Base-by-base conservation (phyloP, 2,113 vertebrate species). In the Phrynocephalus versicolor region DNA sequence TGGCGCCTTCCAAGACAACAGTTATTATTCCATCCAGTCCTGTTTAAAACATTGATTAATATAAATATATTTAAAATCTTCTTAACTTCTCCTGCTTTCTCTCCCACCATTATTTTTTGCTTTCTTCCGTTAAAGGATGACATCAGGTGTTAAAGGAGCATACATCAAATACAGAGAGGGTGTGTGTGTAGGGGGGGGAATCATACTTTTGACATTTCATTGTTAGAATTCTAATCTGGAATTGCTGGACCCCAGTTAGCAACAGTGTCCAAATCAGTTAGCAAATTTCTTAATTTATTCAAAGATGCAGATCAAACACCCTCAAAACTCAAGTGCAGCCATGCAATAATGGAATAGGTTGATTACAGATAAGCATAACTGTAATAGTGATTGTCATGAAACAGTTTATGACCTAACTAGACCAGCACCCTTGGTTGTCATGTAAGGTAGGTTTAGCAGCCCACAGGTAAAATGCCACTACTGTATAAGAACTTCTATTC, bases 21-120 rank as follows among this genome's bases (percentile, higher is more conserved):
- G 94, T 95, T 15, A 96, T 76, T 39, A 96, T 89, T 19, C 94
- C 94, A 60, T 93, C 94, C 81, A 96, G 77, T 33, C 95, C 95
- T 96, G 75, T 83, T 19, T 79, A 87, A 71, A 60, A 79, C 64
- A 73, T 37, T 80, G 65, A 33, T 83, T 16, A 65, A 69, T 30
- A 69, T 6, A 33, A 73, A 64, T 30, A 80, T 30, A 3, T 25
- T 62, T 27, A 62, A 41, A 71, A 62, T 72, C 18, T 79, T 60
- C 19, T 64, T 33, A 9, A 37, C 23, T 51, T 64, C 35, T 76
- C 33, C n/a, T 65, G 16, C 18, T 23, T 64, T 64, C 60, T 19
- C 60, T 23, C 12, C 18, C 60, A 15, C 5, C 14, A 21, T 51
- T 62, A 62, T 62, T 62, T 57, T 72, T 57, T 21, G 37, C 13